Evolutionary conservation across 2,888 invertebrate species (phyloP), one percentile per base, ranked within the genome.

Genomic region (Stictocephala bisonia): DNA sequence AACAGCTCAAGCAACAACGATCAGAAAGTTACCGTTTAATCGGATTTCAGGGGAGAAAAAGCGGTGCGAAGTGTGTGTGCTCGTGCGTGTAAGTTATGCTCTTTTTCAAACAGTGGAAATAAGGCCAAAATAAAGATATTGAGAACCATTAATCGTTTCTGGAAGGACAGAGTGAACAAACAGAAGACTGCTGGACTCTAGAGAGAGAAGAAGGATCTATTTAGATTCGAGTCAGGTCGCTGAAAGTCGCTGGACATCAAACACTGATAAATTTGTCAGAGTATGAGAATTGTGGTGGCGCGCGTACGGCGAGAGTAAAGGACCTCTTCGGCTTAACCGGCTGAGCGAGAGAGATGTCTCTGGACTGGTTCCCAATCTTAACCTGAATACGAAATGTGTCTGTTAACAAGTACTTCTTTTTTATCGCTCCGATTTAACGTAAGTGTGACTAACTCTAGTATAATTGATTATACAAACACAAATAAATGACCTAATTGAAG

Each of bases 261-360:
- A 70, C 70, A 56, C 56, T 70, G 70, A 70, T 70, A 56, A 56
- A 70, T 70, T 70, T 70, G 70, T 70, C 70, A 70, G 70, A 56
- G 56, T 53, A 70, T 70, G 70, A 70, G 41, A 27, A 56, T 70
- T 70, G 56, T 70, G 70, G 56, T 69, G 51, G 69, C 20, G 44
- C 41, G 56, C 35, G 69, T 26, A 68, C 53, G 31, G 67, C 13
- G 40, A 35, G 53, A 51, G 51, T 27, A 27, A 51, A 13, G 20
- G 68, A 51, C 22, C 20, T 41, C 41, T 35, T 9, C 58, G 31
- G 29, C 58, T 13, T 27, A n/a, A n/a, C 58, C 58, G 9, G n/a
- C 29, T 15, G 58, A 41, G 64, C 41, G 24, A 35, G 40, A 53
- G 70, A 53, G 70, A 56, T 15, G 44, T n/a, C n/a, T 35, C 31